These are phyloP conservation scores for Gymnocheta viridis DNA, from an alignment of 2,888 invertebrate species.

Conservation along the genomic window DNA sequence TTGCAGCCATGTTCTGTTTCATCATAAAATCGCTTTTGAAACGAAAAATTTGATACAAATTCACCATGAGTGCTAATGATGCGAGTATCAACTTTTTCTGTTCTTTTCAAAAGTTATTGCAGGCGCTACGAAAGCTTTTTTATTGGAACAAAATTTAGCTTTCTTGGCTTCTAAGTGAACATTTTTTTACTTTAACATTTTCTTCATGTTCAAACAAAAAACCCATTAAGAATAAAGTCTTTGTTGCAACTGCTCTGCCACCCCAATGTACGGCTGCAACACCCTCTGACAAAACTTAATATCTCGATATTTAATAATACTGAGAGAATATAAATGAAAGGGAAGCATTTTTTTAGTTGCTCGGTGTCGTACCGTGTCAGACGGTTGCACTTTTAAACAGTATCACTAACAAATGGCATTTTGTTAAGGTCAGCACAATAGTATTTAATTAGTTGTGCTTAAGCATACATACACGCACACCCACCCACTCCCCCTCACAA, in stretches of 20 bases:
- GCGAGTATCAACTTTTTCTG: too few relatives aligned
- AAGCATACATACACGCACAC: slow-evolving; percentile 5
- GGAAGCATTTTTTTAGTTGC: slow-evolving; percentile 28
- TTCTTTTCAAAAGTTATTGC: too few relatives aligned
- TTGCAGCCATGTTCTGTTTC: too few relatives aligned
- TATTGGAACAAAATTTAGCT: too few relatives aligned
- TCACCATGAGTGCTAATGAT: too few relatives aligned
- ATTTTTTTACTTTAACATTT: neutral
- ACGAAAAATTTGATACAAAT: too few relatives aligned
- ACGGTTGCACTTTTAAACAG: slow-evolving; percentile 56
- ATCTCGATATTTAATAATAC: slow-evolving; percentile 62
- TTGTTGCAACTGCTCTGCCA: neutral
- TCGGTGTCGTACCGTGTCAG: slow-evolving; percentile 15
- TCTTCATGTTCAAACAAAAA: neutral
- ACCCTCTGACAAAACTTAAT: slow-evolving; percentile 52
- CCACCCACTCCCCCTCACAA: neutral
- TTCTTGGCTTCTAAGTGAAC: neutral
- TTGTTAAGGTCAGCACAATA: slow-evolving; percentile 69
- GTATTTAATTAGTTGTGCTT: slow-evolving; percentile 67
- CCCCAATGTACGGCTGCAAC: neutral
- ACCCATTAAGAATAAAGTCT: slow-evolving; percentile 5
- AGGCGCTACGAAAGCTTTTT: too few relatives aligned
- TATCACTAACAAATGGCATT: slow-evolving; percentile 68
- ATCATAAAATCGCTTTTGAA: too few relatives aligned
- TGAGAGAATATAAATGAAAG: slow-evolving; percentile 41